Conservation (phyloP, 2,888 invertebrate species). For the Xestoiulus laeticollis region DNA sequence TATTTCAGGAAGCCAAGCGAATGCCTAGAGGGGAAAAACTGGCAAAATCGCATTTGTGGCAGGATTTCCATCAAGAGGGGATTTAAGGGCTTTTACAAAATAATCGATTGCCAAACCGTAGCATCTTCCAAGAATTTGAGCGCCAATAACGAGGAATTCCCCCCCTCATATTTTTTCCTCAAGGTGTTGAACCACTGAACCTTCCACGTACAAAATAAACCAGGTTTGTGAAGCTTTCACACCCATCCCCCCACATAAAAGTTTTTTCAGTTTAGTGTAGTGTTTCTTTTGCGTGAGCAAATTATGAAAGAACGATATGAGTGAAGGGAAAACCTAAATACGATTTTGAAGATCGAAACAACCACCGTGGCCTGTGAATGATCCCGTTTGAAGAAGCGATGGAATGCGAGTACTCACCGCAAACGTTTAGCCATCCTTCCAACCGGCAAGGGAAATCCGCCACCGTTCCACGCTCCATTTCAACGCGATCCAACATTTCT, state of each 20-base stretch:
- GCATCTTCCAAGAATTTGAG: background rate
- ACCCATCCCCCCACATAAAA: background rate
- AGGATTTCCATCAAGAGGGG: background rate
- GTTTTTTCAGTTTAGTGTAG: background rate
- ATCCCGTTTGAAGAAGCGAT: background rate
- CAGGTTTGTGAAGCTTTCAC: background rate
- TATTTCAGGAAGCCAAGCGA: background rate
- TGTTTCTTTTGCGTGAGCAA: background rate
- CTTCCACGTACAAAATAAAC: background rate
- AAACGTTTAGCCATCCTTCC: conserved; percentile 71
- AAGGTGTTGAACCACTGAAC: background rate
- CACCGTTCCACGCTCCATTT: conserved; percentile 43
- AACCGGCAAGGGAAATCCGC: conserved; percentile 69
- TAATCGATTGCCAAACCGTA: conserved; percentile 2
- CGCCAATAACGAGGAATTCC: background rate
- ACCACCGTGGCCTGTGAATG: background rate
- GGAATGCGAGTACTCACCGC: conserved; percentile 65
- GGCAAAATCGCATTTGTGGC: background rate
- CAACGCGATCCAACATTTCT: conserved; percentile 48
- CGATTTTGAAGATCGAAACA: background rate
- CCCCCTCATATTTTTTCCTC: background rate
- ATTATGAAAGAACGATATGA: background rate
- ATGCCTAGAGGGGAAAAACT: conserved; percentile 14
- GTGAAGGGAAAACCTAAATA: background rate
- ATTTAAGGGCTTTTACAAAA: background rate